phyloP scores from a whole-genome alignment of 2,797 vertebrate genomes.

The Potorous gilbertii region DNA sequence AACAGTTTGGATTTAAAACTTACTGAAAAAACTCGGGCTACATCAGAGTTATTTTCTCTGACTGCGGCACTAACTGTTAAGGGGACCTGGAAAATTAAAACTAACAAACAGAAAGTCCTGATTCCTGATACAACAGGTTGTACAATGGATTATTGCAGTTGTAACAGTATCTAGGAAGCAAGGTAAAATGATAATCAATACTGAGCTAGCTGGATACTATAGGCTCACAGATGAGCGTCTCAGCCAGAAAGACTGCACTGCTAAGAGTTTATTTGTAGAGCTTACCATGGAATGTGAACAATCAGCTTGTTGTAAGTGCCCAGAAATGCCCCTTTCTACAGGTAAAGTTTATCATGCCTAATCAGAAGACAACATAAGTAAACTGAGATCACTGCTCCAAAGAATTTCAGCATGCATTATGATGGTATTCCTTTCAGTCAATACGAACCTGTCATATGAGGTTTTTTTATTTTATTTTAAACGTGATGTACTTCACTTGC shows the following conservation, averaged over 20 bases:
- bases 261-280: constrained; percentile 86
- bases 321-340: constrained; percentile 87
- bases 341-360: constrained; percentile 89
- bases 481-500: constrained; percentile 71
- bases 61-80: constrained; percentile 72
- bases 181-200: constrained; percentile 84
- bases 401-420: constrained; percentile 90
- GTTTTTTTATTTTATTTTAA: constrained; percentile 71
- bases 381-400: constrained; percentile 88
- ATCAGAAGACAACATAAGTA: constrained; percentile 87
- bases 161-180: constrained; percentile 88
- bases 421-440: constrained; percentile 86
- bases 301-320: constrained; percentile 86
- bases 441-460: constrained; percentile 84
- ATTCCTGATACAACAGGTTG: constrained; percentile 87
- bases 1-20: constrained; percentile 75
- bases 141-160: constrained; percentile 90
- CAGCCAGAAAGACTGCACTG: constrained; percentile 84
- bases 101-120: constrained; percentile 78
- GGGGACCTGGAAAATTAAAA: constrained; percentile 79
- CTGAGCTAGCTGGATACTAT: constrained; percentile 83
- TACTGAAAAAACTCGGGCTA: constrained; percentile 76
- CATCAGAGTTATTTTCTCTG: constrained; percentile 61
- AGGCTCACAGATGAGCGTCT: constrained; percentile 83
- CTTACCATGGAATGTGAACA: constrained; percentile 85